Percentiles rank a stretch among this genome's conserved stretches.
Evolutionary conservation across 2,113 vertebrate genomes (phyloP).

Genomic region (Psephotus haematonotus): DNA sequence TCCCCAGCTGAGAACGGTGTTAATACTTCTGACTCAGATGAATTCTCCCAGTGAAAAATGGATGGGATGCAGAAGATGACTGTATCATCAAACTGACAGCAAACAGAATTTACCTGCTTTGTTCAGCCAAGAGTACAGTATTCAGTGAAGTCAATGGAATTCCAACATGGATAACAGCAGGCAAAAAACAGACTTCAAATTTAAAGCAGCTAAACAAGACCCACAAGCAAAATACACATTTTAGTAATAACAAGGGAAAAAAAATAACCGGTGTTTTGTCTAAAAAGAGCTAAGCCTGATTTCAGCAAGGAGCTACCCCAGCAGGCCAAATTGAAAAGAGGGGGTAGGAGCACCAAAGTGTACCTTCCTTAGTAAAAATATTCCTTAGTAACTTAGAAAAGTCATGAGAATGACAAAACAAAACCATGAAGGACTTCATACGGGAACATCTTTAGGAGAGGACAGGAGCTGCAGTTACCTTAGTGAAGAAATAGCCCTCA

Average conservation of each 20-base stretch:
- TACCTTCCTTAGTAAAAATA: not conserved
- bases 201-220: not conserved
- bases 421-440: not conserved
- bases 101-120: not conserved
- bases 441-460: not conserved
- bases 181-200: not conserved
- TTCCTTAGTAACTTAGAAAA: not conserved
- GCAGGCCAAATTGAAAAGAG: not conserved
- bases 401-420: not conserved
- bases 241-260: not conserved
- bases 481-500: not conserved
- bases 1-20: accelerated
- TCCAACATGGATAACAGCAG: not conserved
- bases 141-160: not conserved
- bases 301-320: not conserved
- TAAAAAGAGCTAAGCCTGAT: not conserved
- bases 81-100: not conserved
- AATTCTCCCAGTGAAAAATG: not conserved
- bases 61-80: not conserved
- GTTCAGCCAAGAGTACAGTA: not conserved
- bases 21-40: not conserved
- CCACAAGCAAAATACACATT: accelerated
- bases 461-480: not conserved
- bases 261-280: not conserved
- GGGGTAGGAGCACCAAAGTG: not conserved